These are phyloP conservation scores for Syngnathus scovelli DNA, from an alignment of 2,113 vertebrate species.

Conservation along the genomic window DNA sequence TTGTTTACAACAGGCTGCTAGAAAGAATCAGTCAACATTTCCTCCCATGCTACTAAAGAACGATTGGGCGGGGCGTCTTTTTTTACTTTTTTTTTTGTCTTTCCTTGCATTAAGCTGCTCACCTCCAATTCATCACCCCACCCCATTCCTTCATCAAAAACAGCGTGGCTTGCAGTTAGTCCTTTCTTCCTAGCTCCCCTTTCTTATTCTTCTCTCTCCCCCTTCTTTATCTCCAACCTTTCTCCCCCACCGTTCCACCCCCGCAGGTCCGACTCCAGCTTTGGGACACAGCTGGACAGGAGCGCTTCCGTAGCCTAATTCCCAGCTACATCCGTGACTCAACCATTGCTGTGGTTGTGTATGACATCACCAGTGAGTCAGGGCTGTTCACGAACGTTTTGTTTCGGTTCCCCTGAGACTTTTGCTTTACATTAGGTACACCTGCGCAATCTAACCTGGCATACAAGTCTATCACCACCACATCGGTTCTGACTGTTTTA, in stretches of 20 bases:
- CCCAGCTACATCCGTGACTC: constrained; percentile 83
- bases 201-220: constrained; percentile 37
- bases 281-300: constrained; percentile 80
- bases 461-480: neutral
- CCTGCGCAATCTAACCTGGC: neutral
- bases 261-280: constrained; percentile 78
- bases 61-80: constrained; percentile 29
- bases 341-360: constrained; percentile 82
- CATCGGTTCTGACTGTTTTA: neutral
- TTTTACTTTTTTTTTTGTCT: constrained; percentile 16
- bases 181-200: constrained; percentile 37
- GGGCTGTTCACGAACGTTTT: constrained; percentile 53
- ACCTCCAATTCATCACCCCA: constrained; percentile 34
- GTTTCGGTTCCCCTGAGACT: constrained; percentile 26
- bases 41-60: constrained; percentile 19
- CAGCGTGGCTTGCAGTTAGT: constrained; percentile 47
- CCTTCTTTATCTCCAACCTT: constrained; percentile 56
- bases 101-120: constrained; percentile 35
- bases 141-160: constrained; percentile 23
- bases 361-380: constrained; percentile 83
- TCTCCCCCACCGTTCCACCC: constrained; percentile 49
- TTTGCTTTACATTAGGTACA: neutral
- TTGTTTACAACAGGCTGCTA: constrained; percentile 21
- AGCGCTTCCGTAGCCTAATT: constrained; percentile 81
- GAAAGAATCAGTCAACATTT: constrained; percentile 29